Evolutionary conservation across 2,113 vertebrate genomes (phyloP).

Genomic region (Edolisoma coerulescens): DNA sequence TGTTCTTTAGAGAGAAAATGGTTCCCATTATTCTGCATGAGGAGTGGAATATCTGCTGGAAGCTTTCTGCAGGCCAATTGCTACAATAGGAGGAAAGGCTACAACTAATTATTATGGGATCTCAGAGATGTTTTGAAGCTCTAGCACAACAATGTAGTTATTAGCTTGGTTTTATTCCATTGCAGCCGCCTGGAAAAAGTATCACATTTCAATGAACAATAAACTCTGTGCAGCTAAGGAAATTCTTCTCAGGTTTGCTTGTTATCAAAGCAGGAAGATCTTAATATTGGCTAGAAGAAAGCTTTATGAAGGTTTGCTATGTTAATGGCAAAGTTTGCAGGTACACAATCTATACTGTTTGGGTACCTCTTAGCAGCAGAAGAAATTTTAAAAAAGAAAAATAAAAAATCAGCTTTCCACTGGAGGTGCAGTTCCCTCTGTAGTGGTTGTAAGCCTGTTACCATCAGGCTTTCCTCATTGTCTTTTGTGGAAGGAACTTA

Average conservation of each 20-base stretch:
- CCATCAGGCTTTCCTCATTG: neutral
- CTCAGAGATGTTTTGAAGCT: neutral
- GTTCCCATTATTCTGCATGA: neutral
- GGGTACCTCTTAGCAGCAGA: neutral
- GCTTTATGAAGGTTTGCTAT: neutral
- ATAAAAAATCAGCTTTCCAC: neutral
- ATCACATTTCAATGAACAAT: neutral
- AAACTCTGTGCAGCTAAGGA: neutral
- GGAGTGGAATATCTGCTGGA: constrained; percentile 6
- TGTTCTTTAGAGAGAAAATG: neutral
- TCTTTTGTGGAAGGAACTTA: neutral
- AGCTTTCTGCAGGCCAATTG: neutral
- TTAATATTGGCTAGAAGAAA: neutral
- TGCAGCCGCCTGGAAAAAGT: neutral
- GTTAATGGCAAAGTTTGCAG: neutral
- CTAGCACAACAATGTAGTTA: neutral
- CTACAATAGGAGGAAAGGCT: neutral
- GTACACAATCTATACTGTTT: neutral
- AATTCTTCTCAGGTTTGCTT: neutral
- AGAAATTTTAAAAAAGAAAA: neutral
- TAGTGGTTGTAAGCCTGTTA: neutral
- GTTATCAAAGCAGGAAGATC: neutral
- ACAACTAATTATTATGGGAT: constrained; percentile 2
- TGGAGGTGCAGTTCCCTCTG: neutral
- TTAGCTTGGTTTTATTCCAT: neutral